Conservation (phyloP, 2,797 vertebrate genomes). For the Sarcophilus harrisii region DNA sequence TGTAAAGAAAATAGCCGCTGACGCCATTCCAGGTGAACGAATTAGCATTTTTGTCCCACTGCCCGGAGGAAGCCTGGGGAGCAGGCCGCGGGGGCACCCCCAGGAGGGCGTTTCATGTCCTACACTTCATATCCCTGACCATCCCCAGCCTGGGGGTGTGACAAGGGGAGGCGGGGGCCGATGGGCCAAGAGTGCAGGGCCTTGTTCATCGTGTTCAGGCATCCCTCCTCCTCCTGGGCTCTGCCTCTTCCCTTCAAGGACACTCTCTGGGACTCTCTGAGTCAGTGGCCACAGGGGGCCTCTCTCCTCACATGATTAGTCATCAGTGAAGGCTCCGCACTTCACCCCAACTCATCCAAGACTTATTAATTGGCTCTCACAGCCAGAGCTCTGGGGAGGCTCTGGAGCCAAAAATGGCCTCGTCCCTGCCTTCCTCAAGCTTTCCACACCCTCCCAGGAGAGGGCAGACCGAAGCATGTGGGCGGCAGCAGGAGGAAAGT, state of each 20-base stretch:
- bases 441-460: not conserved
- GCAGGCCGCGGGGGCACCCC: not conserved
- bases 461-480: not conserved
- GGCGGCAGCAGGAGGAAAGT: accelerated
- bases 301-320: not conserved
- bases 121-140: conserved; percentile 52
- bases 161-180: conserved; percentile 1
- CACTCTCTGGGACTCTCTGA: not conserved
- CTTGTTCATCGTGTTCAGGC: too few relatives aligned
- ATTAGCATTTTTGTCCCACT: not conserved
- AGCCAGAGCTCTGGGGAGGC: not conserved
- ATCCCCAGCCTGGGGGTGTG: conserved; percentile 61
- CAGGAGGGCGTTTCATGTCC: conserved; percentile 1
- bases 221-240: not conserved
- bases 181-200: not conserved
- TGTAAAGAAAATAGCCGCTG: not conserved
- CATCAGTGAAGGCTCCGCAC: not conserved
- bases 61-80: not conserved
- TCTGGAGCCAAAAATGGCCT: not conserved
- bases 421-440: not conserved
- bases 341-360: not conserved
- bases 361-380: not conserved
- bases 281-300: not conserved
- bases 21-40: not conserved
- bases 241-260: not conserved